Evolutionary conservation across 1,140 invertebrate species (phyloP).

Genomic region (Muscidifurax raptorellus): DNA sequence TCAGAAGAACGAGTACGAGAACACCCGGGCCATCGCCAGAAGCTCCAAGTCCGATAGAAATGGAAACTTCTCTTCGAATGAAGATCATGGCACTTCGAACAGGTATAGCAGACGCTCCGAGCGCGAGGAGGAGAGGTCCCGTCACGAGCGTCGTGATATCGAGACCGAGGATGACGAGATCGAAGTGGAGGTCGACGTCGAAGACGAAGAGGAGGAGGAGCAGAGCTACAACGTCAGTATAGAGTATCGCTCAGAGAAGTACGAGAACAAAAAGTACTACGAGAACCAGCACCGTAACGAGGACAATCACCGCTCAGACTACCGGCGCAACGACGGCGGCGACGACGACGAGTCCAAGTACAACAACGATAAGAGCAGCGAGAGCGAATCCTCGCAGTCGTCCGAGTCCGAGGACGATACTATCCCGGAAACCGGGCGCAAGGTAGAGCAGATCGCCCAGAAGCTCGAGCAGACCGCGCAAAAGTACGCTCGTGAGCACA

Average conservation of each 20-base stretch:
- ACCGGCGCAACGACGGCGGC: conserved; percentile 12
- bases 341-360: conserved; percentile 61
- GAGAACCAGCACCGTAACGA: conserved; percentile 57
- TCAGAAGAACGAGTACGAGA: conserved; percentile 58
- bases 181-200: conserved; percentile 59
- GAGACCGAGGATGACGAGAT: conserved; percentile 70
- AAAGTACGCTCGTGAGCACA: conserved; percentile 72
- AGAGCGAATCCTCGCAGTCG: conserved; percentile 62
- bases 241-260: conserved; percentile 60
- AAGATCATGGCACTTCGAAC: conserved; percentile 52
- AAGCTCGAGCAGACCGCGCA: conserved; percentile 74
- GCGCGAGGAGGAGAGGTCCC: conserved; percentile 33
- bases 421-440: conserved; percentile 70
- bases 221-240: conserved; percentile 56
- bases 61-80: conserved; percentile 45
- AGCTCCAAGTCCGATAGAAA: conserved; percentile 54
- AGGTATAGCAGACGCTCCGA: conserved; percentile 35
- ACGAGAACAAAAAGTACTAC: conserved; percentile 67
- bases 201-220: conserved; percentile 63
- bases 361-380: conserved; percentile 67
- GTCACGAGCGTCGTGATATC: conserved; percentile 56
- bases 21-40: conserved; percentile 5
- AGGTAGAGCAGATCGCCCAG: conserved; percentile 74
- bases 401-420: conserved; percentile 72
- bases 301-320: conserved; percentile 51